These are phyloP conservation scores for Eurystomus gularis DNA, from an alignment of 2,113 vertebrate genomes.

Conservation along the genomic window DNA sequence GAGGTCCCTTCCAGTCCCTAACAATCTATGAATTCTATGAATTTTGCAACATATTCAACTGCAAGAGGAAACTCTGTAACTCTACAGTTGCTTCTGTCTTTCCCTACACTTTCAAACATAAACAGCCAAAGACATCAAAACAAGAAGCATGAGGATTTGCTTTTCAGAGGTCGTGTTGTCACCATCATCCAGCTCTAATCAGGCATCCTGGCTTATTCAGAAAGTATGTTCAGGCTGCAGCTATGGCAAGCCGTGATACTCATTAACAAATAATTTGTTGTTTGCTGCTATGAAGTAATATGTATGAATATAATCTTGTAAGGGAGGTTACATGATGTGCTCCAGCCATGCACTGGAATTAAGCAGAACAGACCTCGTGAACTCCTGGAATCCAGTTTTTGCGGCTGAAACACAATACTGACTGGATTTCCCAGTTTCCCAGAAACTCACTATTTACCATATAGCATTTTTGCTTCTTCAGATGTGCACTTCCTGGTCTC, in stretches of 20 bases:
- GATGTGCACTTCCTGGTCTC: background rate
- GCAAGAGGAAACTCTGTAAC: background rate
- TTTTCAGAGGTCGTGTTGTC: background rate
- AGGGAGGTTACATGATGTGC: background rate
- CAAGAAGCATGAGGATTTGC: background rate
- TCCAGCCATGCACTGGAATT: background rate
- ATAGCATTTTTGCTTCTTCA: background rate
- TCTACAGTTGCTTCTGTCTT: background rate
- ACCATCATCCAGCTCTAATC: background rate
- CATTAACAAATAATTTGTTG: background rate
- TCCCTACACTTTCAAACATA: background rate
- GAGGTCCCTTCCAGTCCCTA: too few species aligned
- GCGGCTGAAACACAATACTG: background rate
- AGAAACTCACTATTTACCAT: background rate
- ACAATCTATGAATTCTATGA: background rate
- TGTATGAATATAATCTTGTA: background rate
- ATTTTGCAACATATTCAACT: background rate
- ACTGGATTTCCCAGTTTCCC: background rate
- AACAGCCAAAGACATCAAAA: background rate
- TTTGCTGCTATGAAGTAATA: background rate
- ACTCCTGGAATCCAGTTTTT: background rate
- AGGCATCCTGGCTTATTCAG: background rate
- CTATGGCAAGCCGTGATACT: fast-evolving
- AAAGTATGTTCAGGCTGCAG: background rate
- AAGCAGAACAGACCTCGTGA: fast-evolving